Conservation (phyloP, 2,888 invertebrate species). For the Sphaerophoria taeniata region DNA sequence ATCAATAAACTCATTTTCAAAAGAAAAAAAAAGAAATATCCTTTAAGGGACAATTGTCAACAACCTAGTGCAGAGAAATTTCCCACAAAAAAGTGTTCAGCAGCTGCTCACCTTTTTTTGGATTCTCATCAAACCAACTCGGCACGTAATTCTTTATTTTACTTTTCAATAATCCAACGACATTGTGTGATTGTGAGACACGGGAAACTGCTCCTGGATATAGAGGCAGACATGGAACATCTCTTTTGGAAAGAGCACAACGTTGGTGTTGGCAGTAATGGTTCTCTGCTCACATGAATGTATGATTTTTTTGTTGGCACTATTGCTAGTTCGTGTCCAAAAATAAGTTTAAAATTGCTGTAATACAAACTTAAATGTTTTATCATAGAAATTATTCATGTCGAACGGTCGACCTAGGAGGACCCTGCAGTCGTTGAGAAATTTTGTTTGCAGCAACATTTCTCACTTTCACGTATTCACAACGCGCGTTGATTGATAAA, state of each 20-base stretch:
- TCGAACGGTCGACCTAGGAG: constrained; percentile 13
- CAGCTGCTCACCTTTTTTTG: neutral
- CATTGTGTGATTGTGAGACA: neutral
- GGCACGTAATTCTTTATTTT: constrained; percentile 31
- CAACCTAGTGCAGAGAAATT: too few species aligned
- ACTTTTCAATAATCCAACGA: constrained; percentile 3
- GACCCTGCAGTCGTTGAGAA: neutral
- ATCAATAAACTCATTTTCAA: too few species aligned
- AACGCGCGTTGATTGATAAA: constrained; percentile 50
- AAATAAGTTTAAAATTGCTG: constrained; percentile 22
- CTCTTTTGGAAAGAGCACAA: neutral
- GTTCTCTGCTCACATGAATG: neutral
- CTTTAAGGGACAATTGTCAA: too few species aligned
- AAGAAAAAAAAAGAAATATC: too few species aligned
- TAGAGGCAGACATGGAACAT: neutral
- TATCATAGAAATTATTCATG: constrained; percentile 18
- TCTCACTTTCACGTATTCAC: constrained; percentile 20
- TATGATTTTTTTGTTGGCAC: neutral
- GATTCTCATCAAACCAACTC: neutral
- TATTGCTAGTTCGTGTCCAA: constrained; percentile 33
- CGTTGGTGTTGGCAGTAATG: neutral
- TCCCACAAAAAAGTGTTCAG: neutral
- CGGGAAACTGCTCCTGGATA: neutral
- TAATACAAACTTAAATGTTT: constrained; percentile 12
- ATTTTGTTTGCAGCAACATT: neutral